phyloP scores from a whole-genome alignment of 2,888 invertebrate species.

The Drosophila testacea region DNA sequence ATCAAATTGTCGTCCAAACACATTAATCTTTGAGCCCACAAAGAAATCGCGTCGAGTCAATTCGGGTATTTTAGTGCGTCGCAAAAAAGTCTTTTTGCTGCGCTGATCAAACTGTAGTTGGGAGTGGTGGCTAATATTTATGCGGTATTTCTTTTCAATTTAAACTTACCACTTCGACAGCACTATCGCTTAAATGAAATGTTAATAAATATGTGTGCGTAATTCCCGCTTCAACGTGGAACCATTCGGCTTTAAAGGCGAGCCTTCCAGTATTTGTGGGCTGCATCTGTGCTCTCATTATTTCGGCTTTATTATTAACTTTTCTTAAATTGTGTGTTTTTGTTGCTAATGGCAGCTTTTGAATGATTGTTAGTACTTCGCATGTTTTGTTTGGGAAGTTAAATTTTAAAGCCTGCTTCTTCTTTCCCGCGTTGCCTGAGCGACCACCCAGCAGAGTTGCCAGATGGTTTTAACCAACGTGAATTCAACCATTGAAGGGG shows the following conservation, averaged over 20 bases:
- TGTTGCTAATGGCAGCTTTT: slow-evolving; percentile 9
- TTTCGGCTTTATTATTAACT: slow-evolving; percentile 10
- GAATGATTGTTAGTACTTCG: slow-evolving; percentile 33
- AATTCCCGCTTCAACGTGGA: slow-evolving; percentile 91
- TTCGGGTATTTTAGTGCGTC: slow-evolving; percentile 89
- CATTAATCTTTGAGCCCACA: slow-evolving; percentile 90
- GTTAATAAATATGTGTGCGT: slow-evolving; percentile 91
- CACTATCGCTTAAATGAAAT: slow-evolving; percentile 91
- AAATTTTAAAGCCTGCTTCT: slow-evolving; percentile 52
- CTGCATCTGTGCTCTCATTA: slow-evolving; percentile 31
- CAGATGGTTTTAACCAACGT: slow-evolving; percentile 5
- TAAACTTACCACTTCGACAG: slow-evolving; percentile 90
- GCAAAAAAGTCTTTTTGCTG: slow-evolving; percentile 87
- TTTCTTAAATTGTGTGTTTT: slow-evolving; percentile 15
- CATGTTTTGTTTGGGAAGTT: slow-evolving; percentile 44
- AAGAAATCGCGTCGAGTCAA: slow-evolving; percentile 89
- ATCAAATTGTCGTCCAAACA: slow-evolving; percentile 91
- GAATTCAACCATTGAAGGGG: not conserved
- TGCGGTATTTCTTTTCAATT: not conserved
- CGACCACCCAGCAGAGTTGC: slow-evolving; percentile 41
- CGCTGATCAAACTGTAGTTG: slow-evolving; percentile 87
- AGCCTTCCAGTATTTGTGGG: slow-evolving; percentile 66
- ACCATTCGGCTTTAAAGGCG: slow-evolving; percentile 93
- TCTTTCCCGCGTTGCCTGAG: slow-evolving; percentile 62
- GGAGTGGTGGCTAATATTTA: too few species aligned